Evolutionary conservation across 2,888 invertebrate genomes (phyloP).

Genomic region (Drosophila helvetica): DNA sequence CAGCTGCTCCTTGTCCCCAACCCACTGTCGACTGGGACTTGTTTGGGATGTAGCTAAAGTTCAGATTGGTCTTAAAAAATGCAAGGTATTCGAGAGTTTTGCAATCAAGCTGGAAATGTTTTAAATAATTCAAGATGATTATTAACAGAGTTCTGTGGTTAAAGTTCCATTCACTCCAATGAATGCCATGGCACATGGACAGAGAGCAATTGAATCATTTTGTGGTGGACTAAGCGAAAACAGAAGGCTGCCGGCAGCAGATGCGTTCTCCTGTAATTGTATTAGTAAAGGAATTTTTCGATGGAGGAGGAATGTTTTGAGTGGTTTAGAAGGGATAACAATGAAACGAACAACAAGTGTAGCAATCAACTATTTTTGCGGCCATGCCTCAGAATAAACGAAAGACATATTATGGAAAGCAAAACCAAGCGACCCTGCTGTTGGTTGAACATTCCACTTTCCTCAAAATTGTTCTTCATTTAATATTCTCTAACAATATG

Average conservation of each 20-base stretch:
- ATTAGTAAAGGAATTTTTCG: conserved; percentile 27
- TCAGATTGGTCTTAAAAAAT: conserved; percentile 32
- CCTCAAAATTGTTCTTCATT: conserved; percentile 27
- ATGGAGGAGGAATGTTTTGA: not conserved
- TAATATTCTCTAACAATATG: conserved; percentile 51
- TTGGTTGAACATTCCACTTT: not conserved
- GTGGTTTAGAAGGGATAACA: not conserved
- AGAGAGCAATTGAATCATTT: conserved; percentile 8
- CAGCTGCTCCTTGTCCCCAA: conserved; percentile 49
- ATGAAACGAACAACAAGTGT: conserved; percentile 7
- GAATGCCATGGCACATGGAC: conserved; percentile 3
- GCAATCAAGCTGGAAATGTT: conserved; percentile 11
- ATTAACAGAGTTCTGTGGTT: not conserved
- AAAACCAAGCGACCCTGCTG: not conserved
- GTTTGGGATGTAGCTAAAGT: conserved; percentile 17
- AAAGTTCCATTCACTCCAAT: not conserved
- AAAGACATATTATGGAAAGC: conserved; percentile 18
- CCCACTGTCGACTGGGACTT: conserved; percentile 16
- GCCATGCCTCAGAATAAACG: not conserved
- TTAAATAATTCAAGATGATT: not conserved
- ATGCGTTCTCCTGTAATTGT: not conserved
- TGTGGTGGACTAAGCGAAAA: not conserved
- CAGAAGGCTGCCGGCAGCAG: not conserved
- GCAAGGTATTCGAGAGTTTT: conserved; percentile 20
- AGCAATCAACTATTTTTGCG: conserved; percentile 17